phyloP scores from a whole-genome alignment of 1,140 invertebrate species.

The Bombus waltoni region DNA sequence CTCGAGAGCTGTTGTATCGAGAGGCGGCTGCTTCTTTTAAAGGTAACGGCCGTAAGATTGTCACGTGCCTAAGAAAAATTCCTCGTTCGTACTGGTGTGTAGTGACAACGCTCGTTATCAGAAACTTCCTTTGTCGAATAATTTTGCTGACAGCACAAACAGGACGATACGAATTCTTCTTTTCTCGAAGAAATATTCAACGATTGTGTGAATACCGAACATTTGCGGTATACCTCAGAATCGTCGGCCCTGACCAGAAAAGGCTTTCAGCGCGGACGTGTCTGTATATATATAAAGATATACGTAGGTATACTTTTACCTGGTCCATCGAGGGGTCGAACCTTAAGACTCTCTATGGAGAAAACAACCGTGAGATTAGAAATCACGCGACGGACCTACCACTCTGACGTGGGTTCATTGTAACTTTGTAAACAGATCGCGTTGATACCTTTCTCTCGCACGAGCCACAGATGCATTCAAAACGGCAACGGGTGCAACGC shows the following conservation, averaged over 20 bases:
- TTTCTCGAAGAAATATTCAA: not conserved
- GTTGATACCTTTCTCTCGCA: constrained; percentile 18
- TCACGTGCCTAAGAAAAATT: not conserved
- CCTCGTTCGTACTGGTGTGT: not conserved
- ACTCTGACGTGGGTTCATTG: not conserved
- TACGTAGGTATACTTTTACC: not conserved
- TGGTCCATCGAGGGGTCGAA: constrained; percentile 4
- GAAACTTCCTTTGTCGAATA: not conserved
- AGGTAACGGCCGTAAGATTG: constrained; percentile 68
- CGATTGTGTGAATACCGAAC: not conserved
- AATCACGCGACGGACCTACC: constrained; percentile 19
- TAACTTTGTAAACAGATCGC: constrained; percentile 17
- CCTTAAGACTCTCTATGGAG: not conserved
- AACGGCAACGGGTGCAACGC: not conserved
- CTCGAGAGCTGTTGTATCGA: constrained; percentile 12
- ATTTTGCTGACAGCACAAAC: not conserved
- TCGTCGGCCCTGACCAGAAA: not conserved
- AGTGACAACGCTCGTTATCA: not conserved
- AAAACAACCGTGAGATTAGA: constrained; percentile 41
- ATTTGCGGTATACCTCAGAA: constrained; percentile 31
- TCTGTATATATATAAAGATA: constrained; percentile 25
- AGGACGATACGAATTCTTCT: not conserved
- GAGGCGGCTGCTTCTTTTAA: constrained; percentile 16
- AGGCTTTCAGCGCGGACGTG: constrained; percentile 28
- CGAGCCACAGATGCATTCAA: not conserved